Percentiles rank a stretch among this genome's conserved stretches.
Conservation (phyloP, 2,797 vertebrate genomes). For the Spinus olivaceus region DNA sequence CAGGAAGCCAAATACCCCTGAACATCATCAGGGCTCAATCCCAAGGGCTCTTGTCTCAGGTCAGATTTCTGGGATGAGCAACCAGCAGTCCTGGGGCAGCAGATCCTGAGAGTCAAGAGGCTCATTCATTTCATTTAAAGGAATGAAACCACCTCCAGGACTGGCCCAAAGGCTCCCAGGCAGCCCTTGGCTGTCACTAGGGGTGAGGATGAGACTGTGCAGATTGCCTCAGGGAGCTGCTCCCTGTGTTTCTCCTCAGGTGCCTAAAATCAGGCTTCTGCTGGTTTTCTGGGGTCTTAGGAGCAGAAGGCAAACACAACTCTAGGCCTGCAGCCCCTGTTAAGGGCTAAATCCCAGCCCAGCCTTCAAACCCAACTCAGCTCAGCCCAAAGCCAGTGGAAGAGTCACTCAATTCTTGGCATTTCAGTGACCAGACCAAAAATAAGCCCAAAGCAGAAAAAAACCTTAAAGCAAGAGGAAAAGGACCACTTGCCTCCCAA, state of each 20-base stretch:
- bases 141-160: neutral
- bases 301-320: neutral
- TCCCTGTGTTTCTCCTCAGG: neutral
- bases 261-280: neutral
- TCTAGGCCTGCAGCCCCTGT: neutral
- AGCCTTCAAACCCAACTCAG: neutral
- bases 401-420: neutral
- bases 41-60: accelerated
- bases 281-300: neutral
- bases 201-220: neutral
- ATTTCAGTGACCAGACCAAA: neutral
- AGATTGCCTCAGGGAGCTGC: neutral
- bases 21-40: neutral
- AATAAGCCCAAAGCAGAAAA: neutral
- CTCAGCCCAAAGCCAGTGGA: neutral
- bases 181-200: neutral
- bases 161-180: accelerated
- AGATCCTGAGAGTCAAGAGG: neutral
- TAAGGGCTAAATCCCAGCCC: neutral
- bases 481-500: neutral
- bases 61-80: neutral
- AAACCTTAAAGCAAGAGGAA: neutral
- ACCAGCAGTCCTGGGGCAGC: neutral
- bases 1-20: neutral
- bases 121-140: neutral